Base-by-base conservation (phyloP, 1,140 invertebrate species). In the Nymphalis io region DNA sequence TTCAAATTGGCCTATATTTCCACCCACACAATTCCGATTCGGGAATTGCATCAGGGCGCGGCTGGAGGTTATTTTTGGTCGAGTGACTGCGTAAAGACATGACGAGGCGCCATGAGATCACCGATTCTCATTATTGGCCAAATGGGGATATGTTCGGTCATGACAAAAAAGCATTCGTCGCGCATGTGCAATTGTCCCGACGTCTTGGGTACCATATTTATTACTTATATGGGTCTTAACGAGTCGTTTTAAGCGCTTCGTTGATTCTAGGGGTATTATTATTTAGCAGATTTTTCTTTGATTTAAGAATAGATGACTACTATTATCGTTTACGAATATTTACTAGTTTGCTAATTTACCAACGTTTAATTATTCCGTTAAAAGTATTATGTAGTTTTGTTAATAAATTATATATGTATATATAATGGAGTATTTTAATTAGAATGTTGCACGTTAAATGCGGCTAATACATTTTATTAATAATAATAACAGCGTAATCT, bases 31-130 rank as follows among this genome's bases (percentile, higher is more conserved):
- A 70, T 70, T 79, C 79, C 77, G 72, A 74, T 81, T 82, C 74
- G 74, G 82, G 77, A 81, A 76, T 75, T 81, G 83, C 76, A 81
- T 79, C 79, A 83, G 76, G 74, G 79, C 76, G 74, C 65, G 74
- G 76, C 69, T 78, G 74, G 75, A 53, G 62, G 73, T 79, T 88
- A 88, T 89, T 89, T 63, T 88, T 79, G 71, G 86, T 84, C 78
- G 70, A 60, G 77, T 89, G 87, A 89, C 81, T 87, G 70, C 78
- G 78, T 75, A 58, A 59, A 74, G 74, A 80, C 69, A 81, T 88
- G 84, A 85, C 87, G 80, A 81, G 79, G 80, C 83, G 76, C 75
- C 80, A 76, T 89, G 85, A 88, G 84, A 86, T 89, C 84, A 89
- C 84, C 84, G 75, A 67, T 87, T 84, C 81, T 79, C 79, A 80